Conservation (phyloP, 2,113 vertebrate genomes). For the Larimichthys polyactis region DNA sequence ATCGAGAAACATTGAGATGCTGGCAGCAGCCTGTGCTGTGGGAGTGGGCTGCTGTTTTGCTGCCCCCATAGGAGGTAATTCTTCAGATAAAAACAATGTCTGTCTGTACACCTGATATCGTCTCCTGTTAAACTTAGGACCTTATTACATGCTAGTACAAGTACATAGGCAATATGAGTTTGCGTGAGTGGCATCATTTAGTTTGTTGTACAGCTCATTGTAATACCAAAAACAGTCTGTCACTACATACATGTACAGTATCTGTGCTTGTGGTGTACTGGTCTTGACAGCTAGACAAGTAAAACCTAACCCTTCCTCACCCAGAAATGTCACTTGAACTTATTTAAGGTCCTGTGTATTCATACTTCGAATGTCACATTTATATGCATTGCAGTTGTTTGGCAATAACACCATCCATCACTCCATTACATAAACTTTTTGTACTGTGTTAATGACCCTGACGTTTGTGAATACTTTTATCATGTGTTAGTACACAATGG, state of each 20-base stretch:
- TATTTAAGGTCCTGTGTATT: not conserved
- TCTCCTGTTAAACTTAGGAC: constrained; percentile 1
- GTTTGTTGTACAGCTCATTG: no score
- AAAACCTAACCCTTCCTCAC: not conserved
- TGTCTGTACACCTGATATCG: not conserved
- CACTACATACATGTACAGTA: no score
- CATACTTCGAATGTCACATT: not conserved
- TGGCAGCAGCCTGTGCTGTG: constrained; percentile 93
- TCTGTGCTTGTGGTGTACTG: no score
- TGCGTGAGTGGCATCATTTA: constrained; percentile 20
- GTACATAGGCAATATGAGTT: not conserved
- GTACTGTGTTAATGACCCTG: not conserved
- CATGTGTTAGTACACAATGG: not conserved
- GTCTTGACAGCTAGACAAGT: no score
- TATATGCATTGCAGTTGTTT: no score
- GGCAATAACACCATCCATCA: not conserved
- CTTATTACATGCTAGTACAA: not conserved
- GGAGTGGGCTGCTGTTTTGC: constrained; percentile 97
- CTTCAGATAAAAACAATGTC: not conserved
- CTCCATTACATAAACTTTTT: not conserved
- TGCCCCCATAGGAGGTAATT: constrained; percentile 94
- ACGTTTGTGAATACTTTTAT: not conserved
- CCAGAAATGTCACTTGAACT: not conserved
- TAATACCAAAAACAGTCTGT: no score
- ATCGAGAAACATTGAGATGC: constrained; percentile 94